Evolutionary conservation across 2,888 invertebrate species (phyloP).

Genomic region (Drosophila neotestacea): DNA sequence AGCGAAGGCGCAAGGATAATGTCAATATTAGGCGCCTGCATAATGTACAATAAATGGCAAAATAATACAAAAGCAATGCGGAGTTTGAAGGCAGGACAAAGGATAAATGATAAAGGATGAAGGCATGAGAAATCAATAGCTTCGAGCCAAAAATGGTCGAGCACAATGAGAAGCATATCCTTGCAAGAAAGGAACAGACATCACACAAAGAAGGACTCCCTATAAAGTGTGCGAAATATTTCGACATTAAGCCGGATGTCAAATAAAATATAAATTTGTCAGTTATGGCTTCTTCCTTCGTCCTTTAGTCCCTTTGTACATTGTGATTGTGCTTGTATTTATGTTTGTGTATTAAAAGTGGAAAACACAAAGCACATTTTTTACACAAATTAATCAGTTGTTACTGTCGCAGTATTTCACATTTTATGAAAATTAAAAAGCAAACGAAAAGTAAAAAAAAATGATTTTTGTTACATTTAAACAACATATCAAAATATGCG

Average conservation of each 20-base stretch:
- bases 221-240: constrained; percentile 61
- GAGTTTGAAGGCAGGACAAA: constrained; percentile 30
- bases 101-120: constrained; percentile 45
- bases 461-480: constrained; percentile 53
- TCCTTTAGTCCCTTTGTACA: neutral
- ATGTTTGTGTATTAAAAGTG: constrained; percentile 38
- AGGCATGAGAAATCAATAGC: constrained; percentile 70
- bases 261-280: constrained; percentile 83
- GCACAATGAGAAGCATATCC: constrained; percentile 46
- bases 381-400: constrained; percentile 67
- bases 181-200: constrained; percentile 14
- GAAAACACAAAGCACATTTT: constrained; percentile 45
- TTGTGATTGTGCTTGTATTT: constrained; percentile 19
- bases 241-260: constrained; percentile 71
- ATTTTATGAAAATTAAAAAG: constrained; percentile 72
- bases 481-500: constrained; percentile 75
- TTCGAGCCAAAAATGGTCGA: constrained; percentile 53
- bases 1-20: constrained; percentile 64
- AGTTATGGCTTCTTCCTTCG: constrained; percentile 68
- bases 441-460: constrained; percentile 1
- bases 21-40: constrained; percentile 83
- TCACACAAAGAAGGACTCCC: constrained; percentile 22
- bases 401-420: constrained; percentile 41
- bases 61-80: constrained; percentile 74
- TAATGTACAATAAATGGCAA: constrained; percentile 82